These are phyloP conservation scores for Latrodectus elegans DNA, from an alignment of 2,888 invertebrate genomes.

Conservation along the genomic window DNA sequence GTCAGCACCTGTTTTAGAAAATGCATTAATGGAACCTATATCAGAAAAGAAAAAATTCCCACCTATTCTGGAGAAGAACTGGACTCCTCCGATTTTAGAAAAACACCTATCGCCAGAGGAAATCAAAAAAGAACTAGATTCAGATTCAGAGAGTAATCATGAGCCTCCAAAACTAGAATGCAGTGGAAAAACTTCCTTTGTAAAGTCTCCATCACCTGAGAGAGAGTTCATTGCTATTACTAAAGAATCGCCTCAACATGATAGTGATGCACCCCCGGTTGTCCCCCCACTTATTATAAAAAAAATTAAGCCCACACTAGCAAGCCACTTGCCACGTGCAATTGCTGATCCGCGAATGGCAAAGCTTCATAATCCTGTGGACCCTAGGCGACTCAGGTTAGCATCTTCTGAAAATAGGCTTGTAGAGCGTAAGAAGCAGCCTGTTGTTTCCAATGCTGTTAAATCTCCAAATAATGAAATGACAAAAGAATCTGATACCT, in stretches of 20 bases:
- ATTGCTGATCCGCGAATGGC: constrained; percentile 68
- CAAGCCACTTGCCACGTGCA: constrained; percentile 63
- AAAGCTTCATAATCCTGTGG: constrained; percentile 42
- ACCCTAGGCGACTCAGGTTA: constrained; percentile 19
- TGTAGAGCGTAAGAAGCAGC: constrained; percentile 12
- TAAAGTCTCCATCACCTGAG: constrained; percentile 12
- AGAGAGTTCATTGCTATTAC: constrained; percentile 41
- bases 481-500: background rate
- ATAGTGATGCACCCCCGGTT: constrained; percentile 18
- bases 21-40: constrained; percentile 1
- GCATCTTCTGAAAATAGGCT: constrained; percentile 11
- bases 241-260: constrained; percentile 13
- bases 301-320: constrained; percentile 45
- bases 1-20: constrained; percentile 38
- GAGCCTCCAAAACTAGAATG: constrained; percentile 19
- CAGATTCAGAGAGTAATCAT: constrained; percentile 10
- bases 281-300: constrained; percentile 44
- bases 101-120: background rate
- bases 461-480: background rate
- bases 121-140: constrained; percentile 17
- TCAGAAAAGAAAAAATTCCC: constrained; percentile 32
- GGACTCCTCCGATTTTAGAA: constrained; percentile 22
- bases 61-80: constrained; percentile 34
- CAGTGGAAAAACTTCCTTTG: constrained; percentile 7
- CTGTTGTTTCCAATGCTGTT: background rate